Evolutionary conservation across 1,140 invertebrate genomes (phyloP).

Genomic region (Bombus picipes): DNA sequence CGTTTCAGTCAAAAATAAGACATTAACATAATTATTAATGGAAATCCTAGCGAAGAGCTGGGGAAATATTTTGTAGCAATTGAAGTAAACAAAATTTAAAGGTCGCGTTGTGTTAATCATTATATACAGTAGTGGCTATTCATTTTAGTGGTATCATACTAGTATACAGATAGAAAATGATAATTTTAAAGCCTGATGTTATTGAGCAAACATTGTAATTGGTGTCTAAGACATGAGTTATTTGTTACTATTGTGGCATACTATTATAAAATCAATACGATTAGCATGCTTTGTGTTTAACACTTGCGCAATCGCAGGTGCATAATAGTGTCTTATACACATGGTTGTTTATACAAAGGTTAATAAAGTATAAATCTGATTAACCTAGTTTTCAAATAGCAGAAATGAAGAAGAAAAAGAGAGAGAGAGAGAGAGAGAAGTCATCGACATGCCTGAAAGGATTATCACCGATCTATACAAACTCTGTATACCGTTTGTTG

Average conservation of each 20-base stretch:
- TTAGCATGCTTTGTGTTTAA: slow-evolving; percentile 59
- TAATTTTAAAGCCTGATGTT: slow-evolving; percentile 40
- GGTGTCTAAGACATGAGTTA: slow-evolving; percentile 54
- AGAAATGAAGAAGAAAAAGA: background rate
- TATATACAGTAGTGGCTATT: slow-evolving; percentile 48
- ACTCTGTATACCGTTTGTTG: slow-evolving; percentile 48
- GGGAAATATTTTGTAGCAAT: background rate
- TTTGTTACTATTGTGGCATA: slow-evolving; percentile 56
- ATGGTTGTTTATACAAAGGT: slow-evolving; percentile 46
- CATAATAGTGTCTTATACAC: slow-evolving; percentile 35
- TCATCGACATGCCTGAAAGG: slow-evolving; percentile 29
- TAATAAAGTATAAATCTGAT: slow-evolving; percentile 41
- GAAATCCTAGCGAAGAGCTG: background rate
- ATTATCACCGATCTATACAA: slow-evolving; percentile 36
- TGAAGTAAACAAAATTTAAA: background rate
- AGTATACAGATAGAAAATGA: slow-evolving; percentile 41
- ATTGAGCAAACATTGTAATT: slow-evolving; percentile 54
- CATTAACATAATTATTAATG: slow-evolving; percentile 1
- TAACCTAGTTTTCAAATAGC: slow-evolving; percentile 37
- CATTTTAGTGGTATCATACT: slow-evolving; percentile 46
- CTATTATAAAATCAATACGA: slow-evolving; percentile 60
- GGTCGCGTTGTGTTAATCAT: slow-evolving; percentile 13
- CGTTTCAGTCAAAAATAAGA: too few species aligned
- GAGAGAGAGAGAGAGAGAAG: background rate
- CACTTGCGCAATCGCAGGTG: slow-evolving; percentile 34